Evolutionary conservation across 2,797 vertebrate genomes (phyloP), one percentile per base, ranked within the genome.

Genomic region (Mus minutoides): DNA sequence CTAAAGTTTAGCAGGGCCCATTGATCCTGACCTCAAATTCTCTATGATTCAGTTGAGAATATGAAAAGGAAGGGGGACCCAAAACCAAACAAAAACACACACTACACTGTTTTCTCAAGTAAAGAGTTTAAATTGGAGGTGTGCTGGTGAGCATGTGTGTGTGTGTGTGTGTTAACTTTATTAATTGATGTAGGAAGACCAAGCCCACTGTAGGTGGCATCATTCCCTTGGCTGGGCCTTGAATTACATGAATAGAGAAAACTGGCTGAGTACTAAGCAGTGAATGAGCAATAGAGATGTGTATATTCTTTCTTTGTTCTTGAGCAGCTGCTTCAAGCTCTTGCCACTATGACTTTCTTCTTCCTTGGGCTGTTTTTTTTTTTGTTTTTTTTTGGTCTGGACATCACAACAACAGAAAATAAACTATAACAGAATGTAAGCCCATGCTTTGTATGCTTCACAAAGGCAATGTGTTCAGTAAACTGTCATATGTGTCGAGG

Each of bases 191-290:
- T 26, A 52, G 11, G 31, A 64, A 46, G 17, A 86, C 19, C 43
- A n/a, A 86, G 6, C 84, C 34, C 64, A 37, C 31, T 52, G 31
- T 24, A 46, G 84, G 46, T 0, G 2, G 46, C 46, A 69, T 52
- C 31, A 24, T n/a, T 69, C 83, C 43, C 62, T 85, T 24, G 83
- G 31, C 62, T 49, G 29, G 29, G 43, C 31, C 62, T 21, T 4
- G 83, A 64, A 22, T 49, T 85, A 34, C 21, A 29, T 22, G 83
- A 52, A 31, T n/a, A 85, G 12, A 52, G 83, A 52, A 85, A 85
- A 22, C 26, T 14, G 98, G 98, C 83, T 69, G 62, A 69, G 62
- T 52, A 69, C 13, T 37, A 37, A 37, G 62, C 46, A 49, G 62
- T 10, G 43, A 69, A 13, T n/a, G 26, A 86, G 6, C 43, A 52